Conservation (phyloP, 2,797 vertebrate species). For the Ctenosaura bakeri region DNA sequence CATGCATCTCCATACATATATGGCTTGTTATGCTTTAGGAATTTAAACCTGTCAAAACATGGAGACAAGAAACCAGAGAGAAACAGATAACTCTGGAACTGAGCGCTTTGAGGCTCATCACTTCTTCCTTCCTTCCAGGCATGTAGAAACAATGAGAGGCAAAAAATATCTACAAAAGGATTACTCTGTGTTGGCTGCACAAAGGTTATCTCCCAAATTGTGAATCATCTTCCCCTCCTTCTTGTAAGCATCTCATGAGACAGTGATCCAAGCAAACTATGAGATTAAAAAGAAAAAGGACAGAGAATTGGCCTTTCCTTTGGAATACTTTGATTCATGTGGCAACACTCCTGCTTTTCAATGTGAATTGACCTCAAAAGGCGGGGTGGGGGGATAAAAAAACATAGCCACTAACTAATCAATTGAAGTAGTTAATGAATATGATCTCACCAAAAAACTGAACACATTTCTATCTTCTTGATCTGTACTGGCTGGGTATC, state of each 20-base stretch:
- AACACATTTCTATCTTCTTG: not conserved
- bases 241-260: not conserved
- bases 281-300: not conserved
- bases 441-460: not conserved
- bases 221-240: not conserved
- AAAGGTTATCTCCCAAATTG: slow-evolving; percentile 31
- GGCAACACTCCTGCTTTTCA: not conserved
- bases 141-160: not conserved
- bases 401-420: not conserved
- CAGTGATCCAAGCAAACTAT: not conserved
- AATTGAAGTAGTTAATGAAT: too few species aligned
- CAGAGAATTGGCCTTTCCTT: not conserved
- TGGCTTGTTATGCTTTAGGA: slow-evolving; percentile 39
- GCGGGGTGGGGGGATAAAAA: not conserved
- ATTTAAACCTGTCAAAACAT: not conserved
- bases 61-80: not conserved
- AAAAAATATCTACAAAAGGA: not conserved
- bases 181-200: not conserved
- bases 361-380: not conserved
- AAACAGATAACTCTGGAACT: slow-evolving; percentile 11
- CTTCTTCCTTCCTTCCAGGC: not conserved
- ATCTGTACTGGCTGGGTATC: not conserved
- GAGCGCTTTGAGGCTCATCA: slow-evolving; percentile 4
- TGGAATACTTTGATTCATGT: not conserved
- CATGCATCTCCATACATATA: not conserved